These are phyloP conservation scores for Poecilia velifera DNA, from an alignment of 2,797 vertebrate species.

Conservation along the genomic window DNA sequence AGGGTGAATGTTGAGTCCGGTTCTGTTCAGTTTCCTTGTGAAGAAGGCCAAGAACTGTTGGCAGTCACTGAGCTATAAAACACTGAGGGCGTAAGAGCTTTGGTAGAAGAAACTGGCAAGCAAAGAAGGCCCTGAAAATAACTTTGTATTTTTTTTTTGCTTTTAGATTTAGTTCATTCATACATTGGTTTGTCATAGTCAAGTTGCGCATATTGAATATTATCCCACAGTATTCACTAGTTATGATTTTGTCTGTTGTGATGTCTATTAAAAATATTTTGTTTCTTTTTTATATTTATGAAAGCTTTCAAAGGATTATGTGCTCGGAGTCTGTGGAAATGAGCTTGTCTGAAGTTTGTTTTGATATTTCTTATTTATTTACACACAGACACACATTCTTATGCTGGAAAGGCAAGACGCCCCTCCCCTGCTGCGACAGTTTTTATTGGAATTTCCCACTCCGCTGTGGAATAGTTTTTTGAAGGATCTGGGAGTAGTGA, in stretches of 20 bases:
- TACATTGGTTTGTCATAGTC: constrained; percentile 46
- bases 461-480: constrained; percentile 60
- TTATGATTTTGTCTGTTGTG: constrained; percentile 60
- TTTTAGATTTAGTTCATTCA: constrained; percentile 33
- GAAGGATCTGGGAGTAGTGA: constrained; percentile 56
- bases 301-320: constrained; percentile 67
- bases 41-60: constrained; percentile 71
- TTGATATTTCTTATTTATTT: constrained; percentile 43
- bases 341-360: constrained; percentile 45
- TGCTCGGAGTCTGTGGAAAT: constrained; percentile 32
- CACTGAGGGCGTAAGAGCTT: constrained; percentile 59
- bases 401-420: constrained; percentile 40
- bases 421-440: constrained; percentile 65
- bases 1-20: constrained; percentile 60
- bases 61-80: constrained; percentile 67
- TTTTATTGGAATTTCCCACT: constrained; percentile 73
- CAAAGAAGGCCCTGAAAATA: constrained; percentile 61
- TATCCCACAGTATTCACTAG: constrained; percentile 15
- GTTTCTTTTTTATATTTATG: constrained; percentile 55
- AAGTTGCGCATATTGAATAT: not conserved
- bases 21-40: constrained; percentile 74
- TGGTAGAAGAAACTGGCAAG: constrained; percentile 60
- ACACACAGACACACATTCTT: constrained; percentile 28
- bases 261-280: constrained; percentile 51
- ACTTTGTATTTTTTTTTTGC: constrained; percentile 55